Evolutionary conservation across 2,888 invertebrate genomes (phyloP).

Genomic region (Parelbella ahira): DNA sequence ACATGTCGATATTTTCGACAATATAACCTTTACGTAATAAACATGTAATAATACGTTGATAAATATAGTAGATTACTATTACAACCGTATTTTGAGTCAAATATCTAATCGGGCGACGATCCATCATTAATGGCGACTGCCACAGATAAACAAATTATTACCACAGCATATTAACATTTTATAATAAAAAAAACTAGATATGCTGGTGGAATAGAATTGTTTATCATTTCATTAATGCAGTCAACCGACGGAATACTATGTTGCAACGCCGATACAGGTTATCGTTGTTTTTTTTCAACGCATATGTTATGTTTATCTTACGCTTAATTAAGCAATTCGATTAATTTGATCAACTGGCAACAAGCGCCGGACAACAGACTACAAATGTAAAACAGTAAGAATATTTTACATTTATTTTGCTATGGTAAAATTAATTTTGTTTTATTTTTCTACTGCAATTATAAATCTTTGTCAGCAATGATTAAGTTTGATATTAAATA

Average conservation of each 20-base stretch:
- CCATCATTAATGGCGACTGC: not conserved
- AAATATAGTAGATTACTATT: not conserved
- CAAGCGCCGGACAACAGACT: conserved; percentile 20
- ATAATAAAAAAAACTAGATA: conserved; percentile 14
- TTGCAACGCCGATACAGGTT: conserved; percentile 33
- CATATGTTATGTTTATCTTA: conserved; percentile 27
- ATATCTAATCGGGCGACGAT: not conserved
- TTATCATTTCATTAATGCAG: conserved; percentile 39
- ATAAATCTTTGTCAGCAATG: too few relatives aligned
- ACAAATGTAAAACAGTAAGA: conserved; percentile 1
- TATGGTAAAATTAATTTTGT: too few relatives aligned
- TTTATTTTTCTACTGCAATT: too few relatives aligned
- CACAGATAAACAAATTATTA: conserved; percentile 4
- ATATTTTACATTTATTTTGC: too few relatives aligned
- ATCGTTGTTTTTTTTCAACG: conserved; percentile 18
- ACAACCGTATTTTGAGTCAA: not conserved
- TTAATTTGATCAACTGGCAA: conserved; percentile 37
- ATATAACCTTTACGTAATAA: too few relatives aligned
- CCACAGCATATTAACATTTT: not conserved
- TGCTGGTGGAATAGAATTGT: conserved; percentile 27
- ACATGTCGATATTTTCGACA: too few relatives aligned
- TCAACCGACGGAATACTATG: conserved; percentile 37
- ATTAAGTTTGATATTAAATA: too few relatives aligned
- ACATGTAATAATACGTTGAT: not conserved
- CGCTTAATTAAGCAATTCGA: conserved; percentile 30